A percentile compares a stretch with the other conserved stretches of the same genome.
Conservation (phyloP, 2,888 invertebrate genomes). For the Syrphus vitripennis region DNA sequence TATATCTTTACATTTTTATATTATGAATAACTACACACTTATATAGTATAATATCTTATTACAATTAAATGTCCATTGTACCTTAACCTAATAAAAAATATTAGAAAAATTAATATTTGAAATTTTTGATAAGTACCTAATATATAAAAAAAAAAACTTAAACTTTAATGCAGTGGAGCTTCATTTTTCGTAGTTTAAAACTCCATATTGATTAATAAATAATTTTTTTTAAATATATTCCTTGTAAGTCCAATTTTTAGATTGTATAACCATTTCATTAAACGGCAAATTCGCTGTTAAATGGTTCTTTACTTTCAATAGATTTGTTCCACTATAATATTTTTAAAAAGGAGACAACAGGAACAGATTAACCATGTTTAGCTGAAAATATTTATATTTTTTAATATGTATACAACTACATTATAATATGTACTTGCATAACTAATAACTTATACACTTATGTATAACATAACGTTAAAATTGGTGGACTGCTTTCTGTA, state of each 20-base stretch:
- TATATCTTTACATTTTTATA: not conserved
- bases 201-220: not conserved
- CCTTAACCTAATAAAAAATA: conserved; percentile 61
- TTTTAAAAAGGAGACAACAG: too few species aligned
- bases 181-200: not conserved
- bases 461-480: not conserved
- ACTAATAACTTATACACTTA: not conserved
- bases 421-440: not conserved
- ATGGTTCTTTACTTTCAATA: too few species aligned
- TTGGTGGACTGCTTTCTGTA: conserved; percentile 42
- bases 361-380: too few species aligned
- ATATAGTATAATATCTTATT: not conserved
- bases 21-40: not conserved
- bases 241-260: too few species aligned
- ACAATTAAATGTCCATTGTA: conserved; percentile 67
- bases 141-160: not conserved
- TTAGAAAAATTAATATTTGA: conserved; percentile 18
- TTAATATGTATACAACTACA: not conserved
- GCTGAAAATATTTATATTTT: conserved; percentile 21
- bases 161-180: not conserved
- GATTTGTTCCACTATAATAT: too few species aligned
- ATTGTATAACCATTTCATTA: too few species aligned
- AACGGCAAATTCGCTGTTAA: too few species aligned
- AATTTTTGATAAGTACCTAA: too few species aligned
- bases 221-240: too few species aligned